Evolutionary conservation across 2,888 invertebrate species (phyloP).

Genomic region (Barypeithes pellucidus): DNA sequence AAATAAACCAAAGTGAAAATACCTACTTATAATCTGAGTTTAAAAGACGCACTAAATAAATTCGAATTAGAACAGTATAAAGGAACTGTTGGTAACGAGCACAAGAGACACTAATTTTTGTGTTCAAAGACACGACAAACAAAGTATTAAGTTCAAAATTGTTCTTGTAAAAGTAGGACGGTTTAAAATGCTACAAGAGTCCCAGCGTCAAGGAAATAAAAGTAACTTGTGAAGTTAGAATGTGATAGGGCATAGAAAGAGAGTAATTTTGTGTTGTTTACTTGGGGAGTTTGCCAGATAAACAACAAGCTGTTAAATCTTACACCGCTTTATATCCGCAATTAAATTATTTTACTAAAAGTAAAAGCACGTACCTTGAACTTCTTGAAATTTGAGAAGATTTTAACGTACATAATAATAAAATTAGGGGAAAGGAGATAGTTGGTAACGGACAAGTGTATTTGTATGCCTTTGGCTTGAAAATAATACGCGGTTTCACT

Average conservation of each 20-base stretch:
- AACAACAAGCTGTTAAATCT: constrained; percentile 36
- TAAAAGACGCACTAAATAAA: constrained; percentile 2
- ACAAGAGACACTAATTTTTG: constrained; percentile 1
- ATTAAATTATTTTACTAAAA: constrained; percentile 25
- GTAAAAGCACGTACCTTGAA: constrained; percentile 15
- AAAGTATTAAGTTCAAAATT: constrained; percentile 24
- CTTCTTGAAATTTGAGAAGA: too few species aligned
- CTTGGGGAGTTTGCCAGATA: constrained; percentile 35
- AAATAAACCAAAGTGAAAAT: too few species aligned
- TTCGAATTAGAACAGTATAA: constrained; percentile 4
- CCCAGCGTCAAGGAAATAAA: constrained; percentile 31
- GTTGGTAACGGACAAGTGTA: too few species aligned
- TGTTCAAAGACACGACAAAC: constrained; percentile 10
- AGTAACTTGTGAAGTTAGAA: constrained; percentile 41
- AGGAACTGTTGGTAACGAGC: neutral
- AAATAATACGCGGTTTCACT: too few species aligned
- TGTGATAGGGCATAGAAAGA: constrained; percentile 43
- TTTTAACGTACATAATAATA: too few species aligned
- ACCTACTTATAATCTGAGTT: neutral
- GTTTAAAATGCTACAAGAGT: constrained; percentile 32
- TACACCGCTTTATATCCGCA: constrained; percentile 27
- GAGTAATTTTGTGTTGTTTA: constrained; percentile 42
- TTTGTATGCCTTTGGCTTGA: too few species aligned
- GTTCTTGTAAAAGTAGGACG: constrained; percentile 23
- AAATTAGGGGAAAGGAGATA: too few species aligned